Conservation (phyloP, 2,113 vertebrate species). For the Clarias magur region DNA sequence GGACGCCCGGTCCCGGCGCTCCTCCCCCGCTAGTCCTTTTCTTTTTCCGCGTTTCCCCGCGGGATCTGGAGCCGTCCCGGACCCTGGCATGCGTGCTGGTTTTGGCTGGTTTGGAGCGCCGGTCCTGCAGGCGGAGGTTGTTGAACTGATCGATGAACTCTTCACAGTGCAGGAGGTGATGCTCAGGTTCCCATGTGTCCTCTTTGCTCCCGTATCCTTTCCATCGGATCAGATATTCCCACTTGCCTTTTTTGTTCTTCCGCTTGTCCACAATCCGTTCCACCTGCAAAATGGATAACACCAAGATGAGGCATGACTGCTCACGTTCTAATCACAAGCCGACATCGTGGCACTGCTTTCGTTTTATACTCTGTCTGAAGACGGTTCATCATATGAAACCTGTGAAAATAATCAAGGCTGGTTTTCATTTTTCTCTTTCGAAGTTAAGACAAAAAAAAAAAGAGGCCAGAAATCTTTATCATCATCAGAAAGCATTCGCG, state of each 20-base stretch:
- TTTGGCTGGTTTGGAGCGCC: slow-evolving; percentile 79
- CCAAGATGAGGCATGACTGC: not conserved
- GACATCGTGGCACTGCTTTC: not conserved
- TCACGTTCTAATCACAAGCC: not conserved
- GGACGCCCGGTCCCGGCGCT: slow-evolving; percentile 1
- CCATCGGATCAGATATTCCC: slow-evolving; percentile 97
- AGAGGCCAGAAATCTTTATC: too few relatives aligned
- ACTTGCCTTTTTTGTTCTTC: slow-evolving; percentile 96
- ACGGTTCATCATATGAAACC: not conserved
- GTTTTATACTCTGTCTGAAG: not conserved
- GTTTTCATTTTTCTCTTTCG: too few relatives aligned
- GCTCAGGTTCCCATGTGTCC: slow-evolving; percentile 96
- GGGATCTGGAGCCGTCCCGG: slow-evolving; percentile 75
- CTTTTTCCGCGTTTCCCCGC: slow-evolving; percentile 80
- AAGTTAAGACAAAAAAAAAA: too few relatives aligned
- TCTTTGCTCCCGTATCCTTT: slow-evolving; percentile 95
- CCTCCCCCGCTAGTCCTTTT: slow-evolving; percentile 78
- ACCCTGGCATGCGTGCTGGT: slow-evolving; percentile 71
- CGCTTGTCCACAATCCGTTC: slow-evolving; percentile 97
- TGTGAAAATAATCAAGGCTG: not conserved
- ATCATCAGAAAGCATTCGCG: too few relatives aligned
- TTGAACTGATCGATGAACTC: slow-evolving; percentile 98
- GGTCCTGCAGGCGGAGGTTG: slow-evolving; percentile 81
- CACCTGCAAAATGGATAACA: slow-evolving; percentile 72
- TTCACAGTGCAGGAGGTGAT: slow-evolving; percentile 94